These are phyloP conservation scores for Microcebus murinus DNA, from an alignment of 2,113 vertebrate genomes.

Conservation along the genomic window DNA sequence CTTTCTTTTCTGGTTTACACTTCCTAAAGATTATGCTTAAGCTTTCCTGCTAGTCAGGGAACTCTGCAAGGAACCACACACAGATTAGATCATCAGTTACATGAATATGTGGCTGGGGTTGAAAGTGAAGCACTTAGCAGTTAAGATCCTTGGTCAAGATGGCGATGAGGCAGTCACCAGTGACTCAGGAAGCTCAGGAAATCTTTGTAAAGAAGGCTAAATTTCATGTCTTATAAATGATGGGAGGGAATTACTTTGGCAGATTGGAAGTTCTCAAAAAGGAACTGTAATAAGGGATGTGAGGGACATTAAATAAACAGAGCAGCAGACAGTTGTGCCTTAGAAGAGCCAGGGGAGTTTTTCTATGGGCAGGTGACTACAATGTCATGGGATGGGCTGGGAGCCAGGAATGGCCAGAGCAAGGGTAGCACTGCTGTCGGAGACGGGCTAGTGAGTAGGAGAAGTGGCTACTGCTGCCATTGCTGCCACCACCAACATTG, in stretches of 20 bases:
- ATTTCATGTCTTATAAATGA: not conserved
- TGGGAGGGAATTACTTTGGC: not conserved
- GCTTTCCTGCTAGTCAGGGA: not conserved
- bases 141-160: not conserved
- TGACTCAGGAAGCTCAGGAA: not conserved
- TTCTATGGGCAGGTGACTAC: not conserved
- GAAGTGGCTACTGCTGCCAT: not conserved
- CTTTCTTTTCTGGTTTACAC: not conserved
- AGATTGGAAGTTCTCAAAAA: not conserved
- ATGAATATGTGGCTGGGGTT: not conserved
- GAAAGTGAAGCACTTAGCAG: not conserved
- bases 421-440: not conserved
- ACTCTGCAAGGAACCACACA: not conserved
- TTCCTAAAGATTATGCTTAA: not conserved
- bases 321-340: not conserved
- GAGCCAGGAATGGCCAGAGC: not conserved
- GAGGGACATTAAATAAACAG: not conserved
- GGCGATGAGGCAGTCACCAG: not conserved
- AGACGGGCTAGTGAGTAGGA: not conserved
- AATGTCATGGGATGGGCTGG: not conserved
- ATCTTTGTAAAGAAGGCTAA: not conserved
- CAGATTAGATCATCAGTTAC: not conserved
- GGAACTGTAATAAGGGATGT: not conserved
- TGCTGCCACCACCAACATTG: rapidly evolving
- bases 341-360: not conserved